A percentile compares a stretch with the other conserved stretches of the same genome.
Evolutionary conservation across 2,888 invertebrate species (phyloP).

Genomic region (Luperina testacea): DNA sequence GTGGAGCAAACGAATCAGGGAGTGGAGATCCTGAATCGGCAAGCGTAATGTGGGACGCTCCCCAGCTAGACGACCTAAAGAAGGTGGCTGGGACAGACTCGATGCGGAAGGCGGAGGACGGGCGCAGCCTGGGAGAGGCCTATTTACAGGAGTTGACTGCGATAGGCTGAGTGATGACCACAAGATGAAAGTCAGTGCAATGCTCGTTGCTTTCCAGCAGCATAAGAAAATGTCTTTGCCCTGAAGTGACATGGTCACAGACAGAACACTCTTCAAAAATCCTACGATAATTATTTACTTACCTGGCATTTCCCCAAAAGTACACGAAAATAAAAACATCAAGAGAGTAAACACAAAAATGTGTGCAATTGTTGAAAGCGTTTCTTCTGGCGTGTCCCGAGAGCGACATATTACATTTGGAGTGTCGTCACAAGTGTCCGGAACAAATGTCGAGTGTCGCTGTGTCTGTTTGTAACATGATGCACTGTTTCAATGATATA

Average conservation of each 20-base stretch:
- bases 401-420: conserved; percentile 70
- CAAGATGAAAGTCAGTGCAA: background rate
- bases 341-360: conserved; percentile 55
- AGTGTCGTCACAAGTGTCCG: conserved; percentile 64
- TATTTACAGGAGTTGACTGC: background rate
- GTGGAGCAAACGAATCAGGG: no score
- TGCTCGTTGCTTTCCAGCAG: background rate
- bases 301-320: conserved; percentile 48
- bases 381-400: conserved; percentile 63
- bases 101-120: background rate
- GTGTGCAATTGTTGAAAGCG: conserved; percentile 64
- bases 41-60: no score
- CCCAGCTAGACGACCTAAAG: no score
- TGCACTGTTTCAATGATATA: conserved; percentile 61
- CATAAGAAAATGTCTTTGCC: background rate
- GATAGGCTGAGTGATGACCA: background rate
- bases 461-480: conserved; percentile 61
- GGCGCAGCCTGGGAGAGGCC: background rate
- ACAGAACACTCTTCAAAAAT: conserved; percentile 1
- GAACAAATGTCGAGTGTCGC: conserved; percentile 63
- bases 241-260: background rate
- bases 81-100: background rate
- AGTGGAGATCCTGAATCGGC: no score
- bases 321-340: conserved; percentile 51
- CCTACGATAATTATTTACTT: conserved; percentile 43